Conservation (phyloP, 2,113 vertebrate species). For the Cryptomyrus ogoouensis region DNA sequence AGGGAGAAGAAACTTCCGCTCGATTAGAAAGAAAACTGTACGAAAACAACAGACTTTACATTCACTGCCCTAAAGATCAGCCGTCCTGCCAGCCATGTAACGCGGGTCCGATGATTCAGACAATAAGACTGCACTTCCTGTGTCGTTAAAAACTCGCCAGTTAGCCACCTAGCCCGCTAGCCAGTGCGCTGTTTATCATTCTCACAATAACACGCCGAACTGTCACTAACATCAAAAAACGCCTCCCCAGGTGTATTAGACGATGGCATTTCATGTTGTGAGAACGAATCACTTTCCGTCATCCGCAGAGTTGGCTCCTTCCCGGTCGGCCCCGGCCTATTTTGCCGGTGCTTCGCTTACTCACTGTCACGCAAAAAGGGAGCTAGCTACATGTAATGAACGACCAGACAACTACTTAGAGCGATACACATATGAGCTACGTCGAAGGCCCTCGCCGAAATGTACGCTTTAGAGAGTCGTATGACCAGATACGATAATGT, state of each 20-base stretch:
- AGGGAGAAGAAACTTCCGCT: not conserved
- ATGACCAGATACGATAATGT: not conserved
- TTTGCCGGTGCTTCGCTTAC: constrained; percentile 22
- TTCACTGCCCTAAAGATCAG: not conserved
- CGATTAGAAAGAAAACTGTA: not conserved
- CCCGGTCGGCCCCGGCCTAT: constrained; percentile 11
- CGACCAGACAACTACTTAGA: not conserved
- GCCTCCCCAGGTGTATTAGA: not conserved
- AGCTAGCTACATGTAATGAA: constrained; percentile 8
- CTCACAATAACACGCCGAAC: not conserved
- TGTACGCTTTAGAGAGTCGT: not conserved
- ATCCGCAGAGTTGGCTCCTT: not conserved
- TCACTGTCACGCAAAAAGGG: constrained; percentile 10
- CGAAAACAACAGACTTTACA: not conserved
- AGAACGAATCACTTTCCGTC: not conserved
- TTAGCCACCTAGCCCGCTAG: constrained; percentile 7
- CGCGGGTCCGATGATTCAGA: constrained; percentile 8
- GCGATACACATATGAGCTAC: not conserved
- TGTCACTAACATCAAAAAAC: not conserved
- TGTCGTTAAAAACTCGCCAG: constrained; percentile 17
- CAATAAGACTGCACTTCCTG: constrained; percentile 21
- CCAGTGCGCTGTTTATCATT: not conserved
- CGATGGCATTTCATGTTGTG: not conserved
- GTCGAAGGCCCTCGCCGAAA: not conserved
- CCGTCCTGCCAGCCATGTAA: not conserved